Evolutionary conservation across 2,113 vertebrate genomes (phyloP), one percentile per base, ranked within the genome.

Genomic region (Syngnathus floridae): DNA sequence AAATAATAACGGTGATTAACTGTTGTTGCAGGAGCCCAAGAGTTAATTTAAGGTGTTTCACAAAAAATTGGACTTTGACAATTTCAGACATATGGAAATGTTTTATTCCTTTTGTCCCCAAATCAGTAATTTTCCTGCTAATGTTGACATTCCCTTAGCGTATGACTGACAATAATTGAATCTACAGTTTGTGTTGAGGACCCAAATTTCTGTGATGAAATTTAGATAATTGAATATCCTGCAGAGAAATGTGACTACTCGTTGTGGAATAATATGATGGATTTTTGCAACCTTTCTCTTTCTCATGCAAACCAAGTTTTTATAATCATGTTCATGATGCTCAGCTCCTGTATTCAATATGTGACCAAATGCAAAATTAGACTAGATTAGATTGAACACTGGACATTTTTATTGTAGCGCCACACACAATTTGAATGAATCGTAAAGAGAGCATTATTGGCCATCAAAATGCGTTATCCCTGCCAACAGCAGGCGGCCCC

Each of bases 401-500:
- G 71, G 65, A 38, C 64, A 68, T 40, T 65, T 75, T 71, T 52
- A 55, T 36, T 22, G 59, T 66, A 57, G 49, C 55, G 62, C 56
- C 69, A 52, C 64, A 51, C 74, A 64, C 73, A 55, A 16, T 85
- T 88, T 87, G 70, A 87, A 84, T 74, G 52, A 57, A 70, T 74
- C 76, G 72, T 63, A 88, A 88, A 72, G 58, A 78, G 77, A 63
- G 80, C 77, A 85, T 64, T 14, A 36, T 67, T 70, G 60, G 72
- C 67, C 65, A 73, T 62, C 64, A 77, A 80, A 73, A 72, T 51
- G 76, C 70, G 67, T 76, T 65, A 82, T 61, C 75, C 72, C 69
- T 79, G 69, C 83, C 72, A 77, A 49, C 77, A 77, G 66, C 82
- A 86, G 80, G 75, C 75, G 64, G 81, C 76, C 83, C 74, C 76